Conservation (phyloP, 1,140 invertebrate species). For the Tenebrio molitor region DNA sequence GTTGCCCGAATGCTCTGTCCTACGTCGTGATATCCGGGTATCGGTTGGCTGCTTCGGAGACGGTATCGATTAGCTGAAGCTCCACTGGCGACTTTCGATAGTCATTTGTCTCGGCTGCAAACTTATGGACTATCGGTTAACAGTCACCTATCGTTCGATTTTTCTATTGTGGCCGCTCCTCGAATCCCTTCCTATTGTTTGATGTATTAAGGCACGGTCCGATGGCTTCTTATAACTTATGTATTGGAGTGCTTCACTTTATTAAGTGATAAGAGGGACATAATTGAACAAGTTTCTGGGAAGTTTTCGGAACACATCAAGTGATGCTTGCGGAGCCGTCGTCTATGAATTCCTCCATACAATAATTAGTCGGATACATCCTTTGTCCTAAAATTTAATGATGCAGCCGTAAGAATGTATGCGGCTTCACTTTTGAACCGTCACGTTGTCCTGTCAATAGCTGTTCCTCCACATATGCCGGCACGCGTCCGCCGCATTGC, state of each 20-base stretch:
- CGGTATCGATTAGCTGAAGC: conserved; percentile 20
- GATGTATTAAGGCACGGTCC: too few species aligned
- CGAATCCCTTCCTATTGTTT: background rate
- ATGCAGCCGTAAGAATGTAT: background rate
- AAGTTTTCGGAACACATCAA: too few species aligned
- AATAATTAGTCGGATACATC: too few species aligned
- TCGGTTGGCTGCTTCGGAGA: conserved; percentile 14
- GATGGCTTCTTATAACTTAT: background rate
- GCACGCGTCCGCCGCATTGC: conserved; percentile 47
- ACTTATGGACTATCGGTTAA: conserved; percentile 24
- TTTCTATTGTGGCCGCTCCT: background rate
- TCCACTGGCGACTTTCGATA: conserved; percentile 25
- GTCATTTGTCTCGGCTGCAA: conserved; percentile 20
- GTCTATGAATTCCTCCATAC: too few species aligned
- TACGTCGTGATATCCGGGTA: conserved; percentile 18
- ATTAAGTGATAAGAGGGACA: background rate
- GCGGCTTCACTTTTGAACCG: conserved; percentile 20
- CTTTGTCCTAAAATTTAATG: background rate
- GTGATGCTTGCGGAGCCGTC: too few species aligned
- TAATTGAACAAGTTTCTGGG: too few species aligned
- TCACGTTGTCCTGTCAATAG: conserved; percentile 40
- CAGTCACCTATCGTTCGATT: conserved; percentile 6
- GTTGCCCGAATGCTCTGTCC: background rate
- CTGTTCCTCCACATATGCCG: conserved; percentile 31
- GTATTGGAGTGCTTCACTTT: background rate